These are phyloP conservation scores for Lasioglossum morio DNA, from an alignment of 2,888 invertebrate species.

Conservation along the genomic window DNA sequence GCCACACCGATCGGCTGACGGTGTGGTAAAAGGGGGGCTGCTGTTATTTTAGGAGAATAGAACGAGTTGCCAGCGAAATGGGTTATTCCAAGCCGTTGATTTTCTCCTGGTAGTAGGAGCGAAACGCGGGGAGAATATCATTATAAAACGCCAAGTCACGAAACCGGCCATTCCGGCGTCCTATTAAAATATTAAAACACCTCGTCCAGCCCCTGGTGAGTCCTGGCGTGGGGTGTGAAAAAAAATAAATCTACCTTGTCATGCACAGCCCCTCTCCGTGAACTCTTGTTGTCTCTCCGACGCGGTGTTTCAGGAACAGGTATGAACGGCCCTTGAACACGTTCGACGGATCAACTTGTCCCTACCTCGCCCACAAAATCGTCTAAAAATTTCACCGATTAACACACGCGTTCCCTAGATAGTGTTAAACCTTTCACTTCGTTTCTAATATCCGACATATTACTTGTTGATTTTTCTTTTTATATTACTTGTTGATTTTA, in stretches of 20 bases:
- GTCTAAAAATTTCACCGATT: neutral
- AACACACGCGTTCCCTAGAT: neutral
- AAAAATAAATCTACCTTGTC: slow-evolving; percentile 84
- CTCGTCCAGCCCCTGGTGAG: slow-evolving; percentile 81
- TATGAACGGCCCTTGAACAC: slow-evolving; percentile 72
- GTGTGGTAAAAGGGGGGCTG: slow-evolving; percentile 58
- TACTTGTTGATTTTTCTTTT: neutral
- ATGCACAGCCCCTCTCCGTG: slow-evolving; percentile 81
- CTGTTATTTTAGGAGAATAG: slow-evolving; percentile 75
- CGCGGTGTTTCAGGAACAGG: slow-evolving; percentile 72
- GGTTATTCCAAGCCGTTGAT: slow-evolving; percentile 79
- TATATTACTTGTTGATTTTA: neutral
- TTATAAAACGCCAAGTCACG: slow-evolving; percentile 84
- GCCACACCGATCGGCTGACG: slow-evolving; percentile 54
- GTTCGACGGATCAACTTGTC: slow-evolving; percentile 58
- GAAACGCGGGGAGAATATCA: slow-evolving; percentile 83
- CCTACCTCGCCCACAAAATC: neutral
- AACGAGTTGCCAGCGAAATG: slow-evolving; percentile 75
- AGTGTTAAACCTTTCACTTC: neutral
- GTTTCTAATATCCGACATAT: neutral
- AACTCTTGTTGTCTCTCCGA: slow-evolving; percentile 75
- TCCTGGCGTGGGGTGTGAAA: slow-evolving; percentile 82
- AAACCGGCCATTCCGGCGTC: slow-evolving; percentile 83
- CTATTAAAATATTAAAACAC: slow-evolving; percentile 85
- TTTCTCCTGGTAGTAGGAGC: slow-evolving; percentile 78